Evolutionary conservation across 2,113 vertebrate genomes (phyloP).

Genomic region (Myiopsitta monachus): DNA sequence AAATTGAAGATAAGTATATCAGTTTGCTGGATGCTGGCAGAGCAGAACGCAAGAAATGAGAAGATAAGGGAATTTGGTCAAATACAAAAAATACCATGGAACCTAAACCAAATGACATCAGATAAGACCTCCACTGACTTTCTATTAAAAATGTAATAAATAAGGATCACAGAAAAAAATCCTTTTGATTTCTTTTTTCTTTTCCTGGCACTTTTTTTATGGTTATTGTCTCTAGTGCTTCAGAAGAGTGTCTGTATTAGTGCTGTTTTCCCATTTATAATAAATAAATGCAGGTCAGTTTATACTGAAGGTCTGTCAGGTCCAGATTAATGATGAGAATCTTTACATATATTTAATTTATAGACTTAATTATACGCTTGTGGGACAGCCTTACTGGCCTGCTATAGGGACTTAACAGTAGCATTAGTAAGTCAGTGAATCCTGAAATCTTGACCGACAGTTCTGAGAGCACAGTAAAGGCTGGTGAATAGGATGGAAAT

Average conservation of each 20-base stretch:
- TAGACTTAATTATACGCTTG: not conserved
- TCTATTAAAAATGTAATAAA: constrained; percentile 81
- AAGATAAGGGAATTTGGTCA: constrained; percentile 81
- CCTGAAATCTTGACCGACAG: not conserved
- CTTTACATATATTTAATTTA: not conserved
- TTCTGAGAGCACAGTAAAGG: not conserved
- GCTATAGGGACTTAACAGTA: not conserved
- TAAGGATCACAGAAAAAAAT: constrained; percentile 64
- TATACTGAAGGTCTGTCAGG: not conserved
- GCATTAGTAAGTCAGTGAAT: not conserved
- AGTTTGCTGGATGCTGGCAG: constrained; percentile 68
- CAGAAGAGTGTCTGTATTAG: constrained; percentile 4
- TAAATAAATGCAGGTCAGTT: not conserved
- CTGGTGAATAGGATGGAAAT: not conserved
- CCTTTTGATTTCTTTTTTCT: not conserved
- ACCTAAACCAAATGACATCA: constrained; percentile 77
- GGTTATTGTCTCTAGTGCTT: constrained; percentile 29
- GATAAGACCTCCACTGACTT: constrained; percentile 75
- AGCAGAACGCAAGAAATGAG: constrained; percentile 72
- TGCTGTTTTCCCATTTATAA: not conserved
- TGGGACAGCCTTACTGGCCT: not conserved
- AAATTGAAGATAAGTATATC: constrained; percentile 79
- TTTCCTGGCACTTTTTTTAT: not conserved
- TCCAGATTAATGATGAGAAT: not conserved
- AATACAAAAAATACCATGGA: constrained; percentile 74